phyloP scores from a whole-genome alignment of 2,113 vertebrate species.

The Anolis sagrei region DNA sequence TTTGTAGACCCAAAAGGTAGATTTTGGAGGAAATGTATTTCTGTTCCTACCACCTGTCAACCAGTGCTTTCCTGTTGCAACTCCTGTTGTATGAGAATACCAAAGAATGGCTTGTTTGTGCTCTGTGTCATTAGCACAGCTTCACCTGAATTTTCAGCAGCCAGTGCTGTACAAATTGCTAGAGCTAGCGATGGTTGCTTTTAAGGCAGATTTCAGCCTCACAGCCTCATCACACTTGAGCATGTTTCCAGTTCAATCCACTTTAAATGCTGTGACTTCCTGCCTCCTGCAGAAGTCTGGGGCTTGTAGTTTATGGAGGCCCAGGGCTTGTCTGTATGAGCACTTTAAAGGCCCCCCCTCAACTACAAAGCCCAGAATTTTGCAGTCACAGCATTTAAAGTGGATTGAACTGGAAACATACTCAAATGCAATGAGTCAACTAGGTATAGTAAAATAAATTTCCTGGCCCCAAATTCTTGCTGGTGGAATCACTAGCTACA shows the following conservation, averaged over 20 bases:
- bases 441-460: neutral
- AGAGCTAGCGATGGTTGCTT: neutral
- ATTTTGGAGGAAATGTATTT: neutral
- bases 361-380: too few species aligned
- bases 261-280: too few species aligned
- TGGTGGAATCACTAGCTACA: neutral
- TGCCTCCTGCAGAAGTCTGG: too few species aligned
- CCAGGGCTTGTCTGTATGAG: too few species aligned
- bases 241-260: too few species aligned
- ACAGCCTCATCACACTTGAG: too few species aligned
- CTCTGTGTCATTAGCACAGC: neutral
- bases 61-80: neutral
- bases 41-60: neutral
- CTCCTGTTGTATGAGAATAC: neutral
- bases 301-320: too few species aligned
- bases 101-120: neutral
- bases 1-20: fast-evolving
- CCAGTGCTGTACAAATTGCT: neutral
- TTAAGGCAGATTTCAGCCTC: neutral
- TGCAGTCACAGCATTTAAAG: too few species aligned
- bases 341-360: too few species aligned
- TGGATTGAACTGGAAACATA: too few species aligned
- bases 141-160: neutral
- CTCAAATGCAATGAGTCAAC: neutral
- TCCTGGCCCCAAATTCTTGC: neutral